phyloP scores from a whole-genome alignment of 2,113 vertebrate genomes.

The Myodes glareolus region DNA sequence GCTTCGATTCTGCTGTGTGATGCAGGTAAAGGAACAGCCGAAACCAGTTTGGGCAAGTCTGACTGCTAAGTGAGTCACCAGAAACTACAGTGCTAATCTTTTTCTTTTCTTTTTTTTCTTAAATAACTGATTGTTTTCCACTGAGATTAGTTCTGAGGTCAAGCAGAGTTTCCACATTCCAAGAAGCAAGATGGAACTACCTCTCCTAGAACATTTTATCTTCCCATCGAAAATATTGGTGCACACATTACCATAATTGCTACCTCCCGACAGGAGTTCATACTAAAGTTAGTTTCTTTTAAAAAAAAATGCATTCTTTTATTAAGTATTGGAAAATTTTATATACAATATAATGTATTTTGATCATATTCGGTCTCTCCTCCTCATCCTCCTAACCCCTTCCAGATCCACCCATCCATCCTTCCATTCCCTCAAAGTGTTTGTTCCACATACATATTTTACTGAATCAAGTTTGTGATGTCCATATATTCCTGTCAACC shows the following conservation, averaged over 20 bases:
- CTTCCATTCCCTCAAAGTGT: not conserved
- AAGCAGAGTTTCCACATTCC: slow-evolving; percentile 75
- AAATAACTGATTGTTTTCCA: slow-evolving; percentile 75
- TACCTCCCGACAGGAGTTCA: slow-evolving; percentile 26
- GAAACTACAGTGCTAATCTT: slow-evolving; percentile 60
- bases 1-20: slow-evolving; percentile 12
- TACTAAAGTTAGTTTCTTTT: not conserved
- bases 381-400: not conserved
- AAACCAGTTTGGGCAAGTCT: slow-evolving; percentile 73
- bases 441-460: not conserved
- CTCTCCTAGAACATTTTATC: slow-evolving; percentile 57
- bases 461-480: not conserved
- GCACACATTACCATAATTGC: slow-evolving; percentile 3
- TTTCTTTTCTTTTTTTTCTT: not conserved
- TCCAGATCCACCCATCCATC: not conserved
- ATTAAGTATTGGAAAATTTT: not conserved
- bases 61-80: slow-evolving; percentile 64
- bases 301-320: not conserved
- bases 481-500: not conserved
- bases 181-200: slow-evolving; percentile 65
- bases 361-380: not conserved
- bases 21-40: slow-evolving; percentile 36
- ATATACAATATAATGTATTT: not conserved
- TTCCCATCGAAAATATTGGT: slow-evolving; percentile 52
- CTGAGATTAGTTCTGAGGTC: slow-evolving; percentile 65